These are phyloP conservation scores for Papilio gigon DNA, from an alignment of 2,888 invertebrate species.

Conservation along the genomic window DNA sequence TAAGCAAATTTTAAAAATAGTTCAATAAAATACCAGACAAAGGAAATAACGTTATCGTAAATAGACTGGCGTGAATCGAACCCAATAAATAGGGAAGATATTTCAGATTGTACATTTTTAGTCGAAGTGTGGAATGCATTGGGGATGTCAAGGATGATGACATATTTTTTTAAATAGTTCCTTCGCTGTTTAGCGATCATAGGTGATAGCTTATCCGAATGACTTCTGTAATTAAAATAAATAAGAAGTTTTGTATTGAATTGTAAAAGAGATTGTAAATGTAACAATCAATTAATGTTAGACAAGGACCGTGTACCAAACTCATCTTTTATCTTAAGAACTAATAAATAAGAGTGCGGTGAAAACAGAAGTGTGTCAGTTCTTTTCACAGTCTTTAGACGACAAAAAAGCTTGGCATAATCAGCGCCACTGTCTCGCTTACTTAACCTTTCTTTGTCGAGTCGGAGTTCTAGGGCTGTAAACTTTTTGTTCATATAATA, in stretches of 20 bases:
- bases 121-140: too few relatives aligned
- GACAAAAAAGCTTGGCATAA: conserved; percentile 61
- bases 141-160: too few relatives aligned
- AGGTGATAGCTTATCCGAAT: too few relatives aligned
- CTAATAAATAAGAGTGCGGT: conserved; percentile 47
- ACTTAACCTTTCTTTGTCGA: conserved; percentile 36
- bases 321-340: conserved; percentile 43
- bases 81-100: not conserved
- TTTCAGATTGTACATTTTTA: too few relatives aligned
- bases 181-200: too few relatives aligned
- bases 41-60: not conserved
- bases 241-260: not conserved
- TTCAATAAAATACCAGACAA: not conserved
- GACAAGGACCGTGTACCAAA: conserved; percentile 34
- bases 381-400: conserved; percentile 54
- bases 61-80: not conserved
- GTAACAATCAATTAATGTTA: conserved; percentile 11
- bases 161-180: too few relatives aligned
- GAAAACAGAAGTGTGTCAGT: conserved; percentile 66
- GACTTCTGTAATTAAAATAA: not conserved
- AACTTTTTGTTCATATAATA: not conserved
- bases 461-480: conserved; percentile 11
- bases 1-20: not conserved
- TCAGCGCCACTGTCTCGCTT: conserved; percentile 51
- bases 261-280: not conserved